Conservation (phyloP, 1,140 invertebrate species). For the Ceratitis capitata region DNA sequence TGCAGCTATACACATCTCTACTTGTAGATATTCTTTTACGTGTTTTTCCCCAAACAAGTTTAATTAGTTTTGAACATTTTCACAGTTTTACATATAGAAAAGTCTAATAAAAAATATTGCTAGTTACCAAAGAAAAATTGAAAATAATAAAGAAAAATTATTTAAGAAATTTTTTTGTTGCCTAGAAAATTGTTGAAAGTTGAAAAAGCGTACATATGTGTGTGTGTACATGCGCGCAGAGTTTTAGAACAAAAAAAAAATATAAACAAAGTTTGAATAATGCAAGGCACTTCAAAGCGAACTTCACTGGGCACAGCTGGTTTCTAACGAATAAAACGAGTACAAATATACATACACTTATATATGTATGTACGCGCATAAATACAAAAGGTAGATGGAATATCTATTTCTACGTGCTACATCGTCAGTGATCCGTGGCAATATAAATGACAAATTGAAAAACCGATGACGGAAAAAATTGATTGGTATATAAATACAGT, state of each 20-base stretch:
- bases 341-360: background rate
- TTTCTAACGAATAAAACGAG: background rate
- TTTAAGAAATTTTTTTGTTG: background rate
- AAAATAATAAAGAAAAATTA: background rate
- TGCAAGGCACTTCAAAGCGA: background rate
- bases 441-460: slow-evolving; percentile 27
- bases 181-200: background rate
- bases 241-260: background rate
- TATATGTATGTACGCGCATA: background rate
- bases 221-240: background rate
- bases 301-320: background rate
- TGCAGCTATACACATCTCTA: background rate
- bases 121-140: background rate
- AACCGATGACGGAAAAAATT: slow-evolving; percentile 5
- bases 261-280: background rate
- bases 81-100: background rate
- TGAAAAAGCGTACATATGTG: background rate
- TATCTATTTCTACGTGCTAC: background rate
- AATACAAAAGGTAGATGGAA: background rate
- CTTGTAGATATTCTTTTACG: background rate
- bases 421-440: slow-evolving; percentile 1
- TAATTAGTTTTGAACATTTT: slow-evolving; percentile 14
- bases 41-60: background rate
- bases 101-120: too few relatives aligned
- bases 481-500: background rate